Base-by-base conservation (phyloP, 37 sponge, comb jelly and placozoan genomes). In the Aplysina aerophoba region DNA sequence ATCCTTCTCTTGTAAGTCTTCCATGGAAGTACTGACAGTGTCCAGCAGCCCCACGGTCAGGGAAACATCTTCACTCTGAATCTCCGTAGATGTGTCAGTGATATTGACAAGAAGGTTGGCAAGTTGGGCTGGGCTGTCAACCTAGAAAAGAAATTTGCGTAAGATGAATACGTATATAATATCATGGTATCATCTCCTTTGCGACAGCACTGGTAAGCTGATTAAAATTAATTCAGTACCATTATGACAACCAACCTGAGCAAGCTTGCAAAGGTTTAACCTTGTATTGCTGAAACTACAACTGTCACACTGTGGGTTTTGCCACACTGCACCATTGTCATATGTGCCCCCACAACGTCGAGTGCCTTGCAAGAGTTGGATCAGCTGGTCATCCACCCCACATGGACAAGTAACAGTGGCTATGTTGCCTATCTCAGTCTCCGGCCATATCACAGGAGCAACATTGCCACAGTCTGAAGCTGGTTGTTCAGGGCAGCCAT, bases 271-370 rank as follows among this genome's bases (percentile, higher is more conserved):
- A 12, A 89, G 60, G 8, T n/a, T 30, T 57, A 81, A 28, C 4
- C 75, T 81, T 1, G 34, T 34, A 36, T 34, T 61, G 55, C 68
- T 55, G 41, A 91, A 87, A 27, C 87, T 27, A 60, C 91, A 91
- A 0, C 53, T 30, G 25, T 54, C 21, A 4, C 30, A 38, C 31
- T 72, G 28, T 36, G 88, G 80, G 0, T 58, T 21, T 17, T 55
- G 20, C 91, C 91, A 91, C 57, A 31, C 30, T 69, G 73, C 88
- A 73, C 88, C 85, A 84, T n/a, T 50, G 0, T 22, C 39, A 68
- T 84, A 91, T 40, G 84, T 39, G 21, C 91, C 91, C 16, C 41
- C 81, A 85, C 91, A 91, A n/a, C 21, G 21, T 22, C 91, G 59
- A 40, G 41, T 44, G 22, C 25, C 37, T 24, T 75, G 15, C 17